Base-by-base conservation (phyloP, 2,888 invertebrate species). In the Phengaris alcon region DNA sequence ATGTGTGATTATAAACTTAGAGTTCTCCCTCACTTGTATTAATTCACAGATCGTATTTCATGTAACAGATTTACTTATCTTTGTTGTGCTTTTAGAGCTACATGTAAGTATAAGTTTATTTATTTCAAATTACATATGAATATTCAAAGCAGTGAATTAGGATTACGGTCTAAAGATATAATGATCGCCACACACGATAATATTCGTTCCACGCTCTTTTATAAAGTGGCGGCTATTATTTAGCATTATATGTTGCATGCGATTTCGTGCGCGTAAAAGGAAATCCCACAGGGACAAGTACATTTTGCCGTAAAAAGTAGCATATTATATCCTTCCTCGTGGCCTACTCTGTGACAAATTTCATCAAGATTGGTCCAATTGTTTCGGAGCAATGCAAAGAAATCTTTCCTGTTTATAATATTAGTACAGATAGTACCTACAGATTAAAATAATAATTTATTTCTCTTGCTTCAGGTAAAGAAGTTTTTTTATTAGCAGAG, bases 1-100 rank as follows among this genome's bases (percentile, higher is more conserved):
- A 79, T 79, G 80, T 80, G 82, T 81, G 81, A 82, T 82, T 80
- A 80, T 79, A 79, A 77, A 79, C 78, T 80, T 80, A 81, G 78
- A 77, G 76, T 74, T 77, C 76, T 72, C 79, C 77, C 74, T 72
- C 54, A 68, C 51, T 69, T 55, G 69, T 75, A 68, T 75, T 68
- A 69, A 75, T 75, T 69, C 69, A 75, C 75, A 57, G 55, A 46
- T 72, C 72, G 46, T 7, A 54, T 55, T 75, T 69, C 35, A 54
- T 15, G 57, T 55, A 75, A 69, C 12, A 51, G 46, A 64, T 55
- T 75, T 46, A 69, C 68, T 68, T 75, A 46, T 69, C 55, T 55
- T 46, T 75, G 75, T 75, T 72, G n/a, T 72, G 72, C 64, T 44
- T 64, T 44, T 44, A 64, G 64, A 64, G 64, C 35, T 64, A 6